A percentile compares a stretch with the other conserved stretches of the same genome.
Evolutionary conservation across 2,797 vertebrate genomes (phyloP).

Genomic region (Tachyglossus aculeatus): DNA sequence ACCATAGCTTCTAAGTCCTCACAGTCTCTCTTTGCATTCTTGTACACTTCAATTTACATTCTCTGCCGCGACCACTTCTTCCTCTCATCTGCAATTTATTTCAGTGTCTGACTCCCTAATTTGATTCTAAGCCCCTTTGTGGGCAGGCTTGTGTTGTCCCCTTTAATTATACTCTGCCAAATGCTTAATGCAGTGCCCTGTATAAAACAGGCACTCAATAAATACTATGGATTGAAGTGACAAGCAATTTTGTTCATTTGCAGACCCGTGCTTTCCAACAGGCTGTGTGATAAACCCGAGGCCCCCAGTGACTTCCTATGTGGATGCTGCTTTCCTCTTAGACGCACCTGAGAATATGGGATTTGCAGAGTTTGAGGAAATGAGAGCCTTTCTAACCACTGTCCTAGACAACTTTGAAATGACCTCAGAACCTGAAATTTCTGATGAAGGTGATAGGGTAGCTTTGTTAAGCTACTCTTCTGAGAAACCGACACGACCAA

Average conservation of each 20-base stretch:
- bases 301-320: not conserved
- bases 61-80: no score
- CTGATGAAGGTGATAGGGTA: slow-evolving; percentile 59
- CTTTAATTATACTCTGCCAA: no score
- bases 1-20: no score
- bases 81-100: not conserved
- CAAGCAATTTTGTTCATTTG: slow-evolving; percentile 39
- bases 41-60: no score
- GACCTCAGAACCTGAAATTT: slow-evolving; percentile 18
- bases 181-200: no score
- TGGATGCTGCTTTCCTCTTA: slow-evolving; percentile 70
- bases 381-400: slow-evolving; percentile 59
- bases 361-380: slow-evolving; percentile 50
- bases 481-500: not conserved
- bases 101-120: not conserved
- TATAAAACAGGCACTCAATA: no score
- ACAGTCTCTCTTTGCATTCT: no score
- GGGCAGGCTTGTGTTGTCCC: no score
- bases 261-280: slow-evolving; percentile 69
- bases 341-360: slow-evolving; percentile 61
- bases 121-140: no score
- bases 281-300: slow-evolving; percentile 13
- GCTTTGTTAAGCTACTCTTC: slow-evolving; percentile 63
- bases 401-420: slow-evolving; percentile 59
- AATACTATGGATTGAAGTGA: not conserved